A percentile compares a stretch with the other conserved stretches of the same genome.
These are phyloP conservation scores for Dryobotodes eremita DNA, from an alignment of 2,888 invertebrate species.

Conservation along the genomic window DNA sequence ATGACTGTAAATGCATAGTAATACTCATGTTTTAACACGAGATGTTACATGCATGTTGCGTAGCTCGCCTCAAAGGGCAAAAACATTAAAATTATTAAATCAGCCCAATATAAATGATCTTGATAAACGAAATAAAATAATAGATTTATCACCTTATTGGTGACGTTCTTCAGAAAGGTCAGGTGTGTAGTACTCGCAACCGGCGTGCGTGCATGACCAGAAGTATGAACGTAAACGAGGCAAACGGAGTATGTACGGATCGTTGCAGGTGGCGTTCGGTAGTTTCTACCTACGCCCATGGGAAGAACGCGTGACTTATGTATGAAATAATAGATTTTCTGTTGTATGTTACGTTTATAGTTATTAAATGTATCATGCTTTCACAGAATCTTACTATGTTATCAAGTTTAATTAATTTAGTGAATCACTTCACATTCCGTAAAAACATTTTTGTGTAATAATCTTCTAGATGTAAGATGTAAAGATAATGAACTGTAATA, in stretches of 20 bases:
- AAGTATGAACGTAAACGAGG: background rate
- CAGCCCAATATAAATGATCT: background rate
- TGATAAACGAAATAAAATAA: background rate
- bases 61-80: background rate
- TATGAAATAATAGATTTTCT: background rate
- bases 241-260: background rate
- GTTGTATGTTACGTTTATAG: background rate
- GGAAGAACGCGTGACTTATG: too few species aligned
- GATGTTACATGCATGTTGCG: too few species aligned
- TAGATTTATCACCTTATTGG: too few species aligned
- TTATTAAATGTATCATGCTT: slow-evolving; percentile 5
- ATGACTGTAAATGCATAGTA: too few species aligned
- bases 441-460: background rate
- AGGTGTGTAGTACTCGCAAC: too few species aligned
- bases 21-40: background rate
- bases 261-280: too few species aligned
- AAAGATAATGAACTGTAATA: background rate
- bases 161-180: too few species aligned
- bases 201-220: too few species aligned
- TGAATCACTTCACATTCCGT: slow-evolving; percentile 15
- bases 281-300: background rate
- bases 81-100: background rate
- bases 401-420: background rate
- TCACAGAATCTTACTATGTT: background rate
- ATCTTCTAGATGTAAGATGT: slow-evolving; percentile 4